These are phyloP conservation scores for Melieria crassipennis DNA, from an alignment of 2,888 invertebrate species.

Conservation along the genomic window DNA sequence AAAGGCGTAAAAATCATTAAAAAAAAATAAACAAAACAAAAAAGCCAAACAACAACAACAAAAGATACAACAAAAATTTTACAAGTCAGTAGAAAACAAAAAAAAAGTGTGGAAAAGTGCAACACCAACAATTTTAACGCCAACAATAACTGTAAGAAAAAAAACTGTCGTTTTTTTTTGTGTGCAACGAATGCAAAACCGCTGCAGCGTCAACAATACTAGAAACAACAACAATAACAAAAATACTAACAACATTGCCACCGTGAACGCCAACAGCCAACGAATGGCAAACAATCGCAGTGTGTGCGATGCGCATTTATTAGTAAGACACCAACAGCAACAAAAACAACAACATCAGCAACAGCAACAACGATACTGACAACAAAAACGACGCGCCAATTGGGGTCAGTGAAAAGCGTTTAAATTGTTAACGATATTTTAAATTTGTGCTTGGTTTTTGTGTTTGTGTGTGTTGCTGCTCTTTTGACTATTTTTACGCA, in stretches of 20 bases:
- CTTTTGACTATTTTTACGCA: conserved; percentile 33
- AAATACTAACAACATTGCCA: too few relatives aligned
- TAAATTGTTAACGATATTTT: conserved; percentile 56
- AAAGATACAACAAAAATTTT: not conserved
- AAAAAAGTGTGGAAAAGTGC: not conserved
- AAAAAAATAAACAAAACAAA: not conserved
- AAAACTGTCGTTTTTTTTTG: too few relatives aligned
- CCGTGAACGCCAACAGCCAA: too few relatives aligned
- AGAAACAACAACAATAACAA: not conserved
- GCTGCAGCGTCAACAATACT: not conserved
- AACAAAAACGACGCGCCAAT: conserved; percentile 46
- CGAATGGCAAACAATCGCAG: too few relatives aligned
- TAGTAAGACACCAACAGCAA: not conserved
- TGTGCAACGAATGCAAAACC: too few relatives aligned
- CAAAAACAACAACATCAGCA: not conserved
- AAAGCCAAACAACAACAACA: not conserved
- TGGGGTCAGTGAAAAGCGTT: conserved; percentile 65
- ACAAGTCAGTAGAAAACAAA: not conserved
- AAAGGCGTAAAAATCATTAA: not conserved
- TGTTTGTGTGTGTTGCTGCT: conserved; percentile 25
- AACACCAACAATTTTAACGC: conserved; percentile 10
- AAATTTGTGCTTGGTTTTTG: conserved; percentile 33
- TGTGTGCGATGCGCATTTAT: too few relatives aligned
- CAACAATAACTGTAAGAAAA: not conserved
- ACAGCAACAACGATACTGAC: not conserved